Evolutionary conservation across 2,888 invertebrate genomes (phyloP), one percentile per base, ranked within the genome.

Genomic region (Diloba caeruleocephala): DNA sequence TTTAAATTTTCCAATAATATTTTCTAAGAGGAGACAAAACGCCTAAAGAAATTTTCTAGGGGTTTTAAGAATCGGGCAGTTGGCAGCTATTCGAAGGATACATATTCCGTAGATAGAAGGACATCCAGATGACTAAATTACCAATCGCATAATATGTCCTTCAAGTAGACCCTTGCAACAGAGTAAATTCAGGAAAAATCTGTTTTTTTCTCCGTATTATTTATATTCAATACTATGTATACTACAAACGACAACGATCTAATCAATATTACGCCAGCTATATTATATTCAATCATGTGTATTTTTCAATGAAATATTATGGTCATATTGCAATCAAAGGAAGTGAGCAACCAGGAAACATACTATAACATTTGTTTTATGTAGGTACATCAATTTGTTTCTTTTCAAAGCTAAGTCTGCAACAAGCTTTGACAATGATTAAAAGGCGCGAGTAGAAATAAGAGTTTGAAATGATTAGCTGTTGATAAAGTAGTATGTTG

Each of bases 391-490:
- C 21, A 21, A 21, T 21, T 21, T 21, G 21, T 21, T 21, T 7
- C 21, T 7, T 4, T 17, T 17, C 2, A 3, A 5, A 2, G 17
- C 21, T 5, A 21, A 7, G 21, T 21, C 12, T 21, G n/a, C 17
- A 21, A 3, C 7, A 25, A 1, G 25, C 31, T 44, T n/a, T 2
- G 13, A 29, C 10, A 13, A 12, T 39, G 31, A 45, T 46, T 42
- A 36, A 44, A 29, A 55, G 21, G 6, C 14, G 14, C 38, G 34
- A 26, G 10, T 42, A 25, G 19, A 43, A 71, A 17, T 36, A 33
- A 17, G 32, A 56, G 12, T 46, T 50, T 48, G 37, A 44, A 71
- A 58, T 72, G 29, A 69, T 68, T 46, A 52, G 19, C 14, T 9
- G 39, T 51, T 58, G 52, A 64, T 64, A 59, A 69, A 51, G 19